These are phyloP conservation scores for Phenganax marumi DNA, from an alignment of 92 coral and sea anemone species.

Conservation along the genomic window DNA sequence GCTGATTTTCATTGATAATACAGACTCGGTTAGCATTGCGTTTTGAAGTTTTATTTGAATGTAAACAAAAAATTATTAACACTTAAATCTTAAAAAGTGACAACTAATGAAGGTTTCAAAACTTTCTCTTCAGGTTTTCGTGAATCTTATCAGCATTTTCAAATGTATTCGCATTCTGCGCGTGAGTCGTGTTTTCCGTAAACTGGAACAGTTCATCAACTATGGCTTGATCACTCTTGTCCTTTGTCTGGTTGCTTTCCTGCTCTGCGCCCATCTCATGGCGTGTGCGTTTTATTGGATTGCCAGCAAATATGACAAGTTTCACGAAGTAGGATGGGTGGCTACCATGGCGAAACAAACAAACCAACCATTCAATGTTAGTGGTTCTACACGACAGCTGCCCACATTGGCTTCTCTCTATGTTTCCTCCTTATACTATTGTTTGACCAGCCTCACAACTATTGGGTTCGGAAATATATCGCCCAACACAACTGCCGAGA, in stretches of 20 bases:
- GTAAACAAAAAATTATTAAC: background rate
- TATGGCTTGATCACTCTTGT: slow-evolving; percentile 93
- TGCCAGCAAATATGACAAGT: slow-evolving; percentile 66
- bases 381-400: slow-evolving; percentile 20
- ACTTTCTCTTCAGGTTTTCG: slow-evolving; percentile 53
- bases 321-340: slow-evolving; percentile 71
- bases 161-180: slow-evolving; percentile 88
- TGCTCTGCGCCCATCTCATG: slow-evolving; percentile 93
- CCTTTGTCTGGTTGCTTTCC: slow-evolving; percentile 76
- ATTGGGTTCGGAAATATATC: slow-evolving; percentile 96
- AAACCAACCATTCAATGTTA: slow-evolving; percentile 45
- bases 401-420: slow-evolving; percentile 78
- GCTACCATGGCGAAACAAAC: slow-evolving; percentile 47
- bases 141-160: slow-evolving; percentile 78
- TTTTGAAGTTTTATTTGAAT: background rate
- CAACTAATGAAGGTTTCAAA: background rate
- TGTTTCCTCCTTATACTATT: slow-evolving; percentile 89
- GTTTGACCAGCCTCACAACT: slow-evolving; percentile 91
- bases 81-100: background rate
- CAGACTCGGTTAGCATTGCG: slow-evolving; percentile 65
- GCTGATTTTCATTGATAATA: slow-evolving; percentile 55
- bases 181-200: slow-evolving; percentile 88
- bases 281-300: slow-evolving; percentile 87
- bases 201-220: slow-evolving; percentile 89
- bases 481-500: slow-evolving; percentile 97